These are phyloP conservation scores for Mormyrops attenuatus DNA, from an alignment of 2,797 vertebrate species.

Conservation along the genomic window DNA sequence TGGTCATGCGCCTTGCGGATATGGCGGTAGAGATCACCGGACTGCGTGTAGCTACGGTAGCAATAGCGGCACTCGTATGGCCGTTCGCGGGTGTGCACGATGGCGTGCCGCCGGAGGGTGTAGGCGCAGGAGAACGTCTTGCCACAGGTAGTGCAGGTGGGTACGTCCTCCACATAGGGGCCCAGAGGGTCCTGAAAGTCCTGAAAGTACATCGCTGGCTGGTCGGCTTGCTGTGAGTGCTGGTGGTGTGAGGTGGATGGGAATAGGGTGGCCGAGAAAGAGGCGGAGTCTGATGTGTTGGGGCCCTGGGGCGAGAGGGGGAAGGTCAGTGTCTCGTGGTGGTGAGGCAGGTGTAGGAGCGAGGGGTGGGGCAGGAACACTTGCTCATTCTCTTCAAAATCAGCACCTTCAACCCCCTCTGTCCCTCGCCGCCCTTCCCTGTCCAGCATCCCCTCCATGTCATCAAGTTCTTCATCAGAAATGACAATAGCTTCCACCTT, in stretches of 20 bases:
- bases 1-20: slow-evolving; percentile 88
- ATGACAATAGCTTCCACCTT: slow-evolving; percentile 90
- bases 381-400: slow-evolving; percentile 58
- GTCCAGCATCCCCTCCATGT: slow-evolving; percentile 42
- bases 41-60: slow-evolving; percentile 90
- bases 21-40: slow-evolving; percentile 88
- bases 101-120: slow-evolving; percentile 83
- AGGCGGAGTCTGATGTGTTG: slow-evolving; percentile 45
- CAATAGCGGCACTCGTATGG: slow-evolving; percentile 92
- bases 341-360: slow-evolving; percentile 61
- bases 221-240: slow-evolving; percentile 50
- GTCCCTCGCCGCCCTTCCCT: background rate
- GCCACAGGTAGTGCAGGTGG: slow-evolving; percentile 83
- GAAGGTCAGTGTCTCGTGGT: slow-evolving; percentile 53
- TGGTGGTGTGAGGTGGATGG: slow-evolving; percentile 24
- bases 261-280: slow-evolving; percentile 42
- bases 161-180: slow-evolving; percentile 82
- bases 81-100: slow-evolving; percentile 85
- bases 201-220: slow-evolving; percentile 64
- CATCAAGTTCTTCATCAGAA: slow-evolving; percentile 82
- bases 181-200: slow-evolving; percentile 74
- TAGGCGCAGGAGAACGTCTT: slow-evolving; percentile 94
- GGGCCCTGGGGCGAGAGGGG: slow-evolving; percentile 60
- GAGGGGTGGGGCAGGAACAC: slow-evolving; percentile 64
- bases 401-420: slow-evolving; percentile 44